Evolutionary conservation across 2,888 invertebrate species (phyloP).

Genomic region (Synergus umbraculus): DNA sequence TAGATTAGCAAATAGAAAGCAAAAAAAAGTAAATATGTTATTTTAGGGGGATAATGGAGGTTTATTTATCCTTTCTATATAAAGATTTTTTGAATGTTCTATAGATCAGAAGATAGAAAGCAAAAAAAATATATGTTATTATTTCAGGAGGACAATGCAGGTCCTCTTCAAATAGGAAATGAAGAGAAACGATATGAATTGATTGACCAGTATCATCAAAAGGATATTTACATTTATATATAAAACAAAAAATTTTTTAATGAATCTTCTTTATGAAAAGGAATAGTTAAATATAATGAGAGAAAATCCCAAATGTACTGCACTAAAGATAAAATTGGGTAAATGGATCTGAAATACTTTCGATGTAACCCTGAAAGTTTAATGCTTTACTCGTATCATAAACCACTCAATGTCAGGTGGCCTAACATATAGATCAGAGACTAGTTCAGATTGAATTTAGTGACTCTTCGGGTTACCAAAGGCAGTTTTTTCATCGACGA

Average conservation of each 20-base stretch:
- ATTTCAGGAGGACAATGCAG: slow-evolving; percentile 61
- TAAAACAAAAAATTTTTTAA: not conserved
- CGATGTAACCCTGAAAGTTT: not conserved
- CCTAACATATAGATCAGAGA: slow-evolving; percentile 48
- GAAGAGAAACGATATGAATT: slow-evolving; percentile 53
- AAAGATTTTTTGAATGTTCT: no score
- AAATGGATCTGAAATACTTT: not conserved
- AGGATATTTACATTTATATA: no score
- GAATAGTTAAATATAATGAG: slow-evolving; percentile 48
- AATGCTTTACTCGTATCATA: slow-evolving; percentile 26
- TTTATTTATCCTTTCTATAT: no score
- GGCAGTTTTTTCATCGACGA: slow-evolving; percentile 30
- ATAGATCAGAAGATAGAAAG: no score
- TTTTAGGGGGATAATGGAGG: no score
- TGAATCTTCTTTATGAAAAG: slow-evolving; percentile 38
- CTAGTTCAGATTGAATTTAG: slow-evolving; percentile 44
- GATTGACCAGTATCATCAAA: slow-evolving; percentile 50
- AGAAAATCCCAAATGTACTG: no score
- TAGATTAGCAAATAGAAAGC: no score
- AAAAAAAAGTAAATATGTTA: no score
- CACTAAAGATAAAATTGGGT: not conserved
- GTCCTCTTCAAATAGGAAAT: slow-evolving; percentile 57
- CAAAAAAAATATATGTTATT: not conserved
- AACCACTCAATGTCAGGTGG: slow-evolving; percentile 35
- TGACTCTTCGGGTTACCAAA: slow-evolving; percentile 39